phyloP scores from a whole-genome alignment of 2,888 invertebrate species.

The Drosophila suboccidentalis region DNA sequence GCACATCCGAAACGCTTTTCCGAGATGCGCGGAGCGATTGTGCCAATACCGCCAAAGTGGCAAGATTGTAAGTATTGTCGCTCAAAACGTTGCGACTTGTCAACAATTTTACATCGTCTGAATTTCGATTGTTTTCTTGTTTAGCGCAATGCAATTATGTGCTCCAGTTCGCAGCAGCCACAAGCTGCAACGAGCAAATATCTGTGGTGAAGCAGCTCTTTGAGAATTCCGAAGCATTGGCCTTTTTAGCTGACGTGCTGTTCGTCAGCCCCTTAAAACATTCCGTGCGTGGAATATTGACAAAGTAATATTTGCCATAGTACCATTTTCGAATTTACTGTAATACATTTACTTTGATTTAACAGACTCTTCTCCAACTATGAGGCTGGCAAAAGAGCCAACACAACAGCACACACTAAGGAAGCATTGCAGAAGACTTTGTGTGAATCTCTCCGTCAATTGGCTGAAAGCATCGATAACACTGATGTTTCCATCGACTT shows the following conservation, averaged over 20 bases:
- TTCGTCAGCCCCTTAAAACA: constrained; percentile 84
- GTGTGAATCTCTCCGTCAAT: constrained; percentile 53
- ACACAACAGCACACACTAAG: constrained; percentile 42
- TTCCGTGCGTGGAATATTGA: constrained; percentile 84
- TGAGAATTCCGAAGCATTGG: not conserved
- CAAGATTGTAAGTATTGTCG: constrained; percentile 39
- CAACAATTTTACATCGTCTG: not conserved
- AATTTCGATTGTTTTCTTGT: not conserved
- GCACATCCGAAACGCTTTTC: constrained; percentile 52
- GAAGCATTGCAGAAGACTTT: constrained; percentile 60
- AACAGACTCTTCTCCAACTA: constrained; percentile 57
- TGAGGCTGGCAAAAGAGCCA: constrained; percentile 17
- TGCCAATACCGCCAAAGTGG: constrained; percentile 41
- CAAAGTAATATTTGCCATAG: constrained; percentile 77
- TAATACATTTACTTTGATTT: not conserved
- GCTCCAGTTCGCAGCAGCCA: constrained; percentile 36
- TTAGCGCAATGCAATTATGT: constrained; percentile 40
- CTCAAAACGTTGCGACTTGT: not conserved
- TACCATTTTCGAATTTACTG: not conserved
- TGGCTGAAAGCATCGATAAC: constrained; percentile 48
- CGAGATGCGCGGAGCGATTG: constrained; percentile 44
- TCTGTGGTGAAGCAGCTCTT: constrained; percentile 21
- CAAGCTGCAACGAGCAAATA: constrained; percentile 42
- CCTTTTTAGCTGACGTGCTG: constrained; percentile 82
- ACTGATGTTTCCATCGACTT: constrained; percentile 29